Evolutionary conservation across 2,888 invertebrate genomes (phyloP).

Genomic region (Parthenolecanium corni): DNA sequence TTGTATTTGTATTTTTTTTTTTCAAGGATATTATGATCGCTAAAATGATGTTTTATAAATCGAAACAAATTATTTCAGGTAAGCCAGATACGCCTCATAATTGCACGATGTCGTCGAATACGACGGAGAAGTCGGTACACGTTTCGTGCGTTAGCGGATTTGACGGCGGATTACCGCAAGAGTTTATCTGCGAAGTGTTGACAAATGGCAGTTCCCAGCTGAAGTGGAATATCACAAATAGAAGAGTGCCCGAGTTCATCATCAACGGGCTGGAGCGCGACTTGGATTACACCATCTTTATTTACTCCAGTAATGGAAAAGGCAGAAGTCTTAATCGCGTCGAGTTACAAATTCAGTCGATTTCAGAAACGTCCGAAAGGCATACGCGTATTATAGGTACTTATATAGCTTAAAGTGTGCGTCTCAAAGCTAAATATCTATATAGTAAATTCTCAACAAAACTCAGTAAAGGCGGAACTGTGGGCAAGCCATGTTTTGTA

Average conservation of each 20-base stretch:
- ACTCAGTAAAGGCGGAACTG: too few relatives aligned
- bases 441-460: too few relatives aligned
- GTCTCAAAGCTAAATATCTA: too few relatives aligned
- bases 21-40: too few relatives aligned
- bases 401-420: too few relatives aligned
- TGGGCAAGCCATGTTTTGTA: too few relatives aligned
- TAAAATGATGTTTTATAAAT: not conserved
- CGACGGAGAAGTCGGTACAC: constrained; percentile 71
- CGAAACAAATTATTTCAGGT: constrained; percentile 9
- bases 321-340: constrained; percentile 63
- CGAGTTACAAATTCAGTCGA: constrained; percentile 38
- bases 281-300: constrained; percentile 33
- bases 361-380: constrained; percentile 11
- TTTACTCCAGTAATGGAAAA: constrained; percentile 34
- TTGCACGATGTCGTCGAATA: constrained; percentile 47
- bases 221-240: constrained; percentile 62
- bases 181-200: constrained; percentile 65
- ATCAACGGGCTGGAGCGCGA: constrained; percentile 33
- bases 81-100: constrained; percentile 29
- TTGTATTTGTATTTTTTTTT: too few relatives aligned
- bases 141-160: constrained; percentile 76
- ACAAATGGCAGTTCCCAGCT: constrained; percentile 41
- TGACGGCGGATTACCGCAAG: constrained; percentile 77
- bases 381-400: constrained; percentile 19
- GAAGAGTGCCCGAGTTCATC: constrained; percentile 46